Evolutionary conservation across 1,140 invertebrate species (phyloP).

Genomic region (Parasteatoda tepidariorum): DNA sequence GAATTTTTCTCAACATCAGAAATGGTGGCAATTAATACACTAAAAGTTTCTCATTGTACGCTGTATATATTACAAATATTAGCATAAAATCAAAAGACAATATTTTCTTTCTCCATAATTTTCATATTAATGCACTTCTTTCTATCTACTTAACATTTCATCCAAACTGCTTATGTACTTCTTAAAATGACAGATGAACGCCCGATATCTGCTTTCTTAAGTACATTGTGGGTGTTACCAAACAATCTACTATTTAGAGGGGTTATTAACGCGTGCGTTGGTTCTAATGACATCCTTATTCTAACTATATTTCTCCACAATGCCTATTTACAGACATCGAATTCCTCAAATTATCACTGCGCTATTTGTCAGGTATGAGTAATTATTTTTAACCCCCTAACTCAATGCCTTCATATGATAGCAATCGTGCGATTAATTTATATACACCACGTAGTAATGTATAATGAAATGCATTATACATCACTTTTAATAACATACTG

Average conservation of each 20-base stretch:
- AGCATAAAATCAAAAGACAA: not conserved
- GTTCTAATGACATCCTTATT: conserved; percentile 18
- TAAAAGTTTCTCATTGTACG: not conserved
- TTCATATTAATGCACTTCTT: not conserved
- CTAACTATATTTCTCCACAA: conserved; percentile 3
- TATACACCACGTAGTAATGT: conserved; percentile 25
- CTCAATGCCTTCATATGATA: not conserved
- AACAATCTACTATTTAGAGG: not conserved
- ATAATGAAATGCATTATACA: conserved; percentile 34
- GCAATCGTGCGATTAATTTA: conserved; percentile 43
- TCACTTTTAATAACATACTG: conserved; percentile 47
- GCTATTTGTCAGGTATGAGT: conserved; percentile 37
- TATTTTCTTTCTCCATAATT: not conserved
- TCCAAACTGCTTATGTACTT: not conserved
- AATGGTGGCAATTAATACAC: no score
- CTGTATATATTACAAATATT: not conserved
- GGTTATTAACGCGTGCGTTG: conserved; percentile 13
- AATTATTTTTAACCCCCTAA: not conserved
- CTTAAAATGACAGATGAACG: conserved; percentile 10
- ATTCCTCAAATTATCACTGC: conserved; percentile 24
- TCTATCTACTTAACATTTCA: not conserved
- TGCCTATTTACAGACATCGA: conserved; percentile 19
- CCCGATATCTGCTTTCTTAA: not conserved
- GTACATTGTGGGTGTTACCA: conserved; percentile 30
- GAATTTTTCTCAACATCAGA: no score